Percentiles rank a stretch among this genome's conserved stretches.
phyloP scores from a whole-genome alignment of 1,140 invertebrate genomes.

The Drosophila ambigua region DNA sequence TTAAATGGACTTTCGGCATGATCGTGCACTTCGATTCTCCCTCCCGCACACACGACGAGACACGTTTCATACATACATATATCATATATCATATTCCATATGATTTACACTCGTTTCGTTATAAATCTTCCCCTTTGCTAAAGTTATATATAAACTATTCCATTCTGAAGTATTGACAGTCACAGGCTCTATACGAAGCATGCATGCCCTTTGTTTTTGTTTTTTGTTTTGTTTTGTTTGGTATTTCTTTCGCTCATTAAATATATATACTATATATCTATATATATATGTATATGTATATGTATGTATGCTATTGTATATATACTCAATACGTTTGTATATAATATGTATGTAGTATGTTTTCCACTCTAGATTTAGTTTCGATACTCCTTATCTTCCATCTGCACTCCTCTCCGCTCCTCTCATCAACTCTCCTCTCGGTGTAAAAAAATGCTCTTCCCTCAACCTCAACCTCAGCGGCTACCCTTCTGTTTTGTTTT shows the following conservation, averaged over 20 bases:
- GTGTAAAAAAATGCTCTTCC: slow-evolving; percentile 71
- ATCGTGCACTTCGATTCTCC: slow-evolving; percentile 27
- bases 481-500: slow-evolving; percentile 9
- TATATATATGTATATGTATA: slow-evolving; percentile 21
- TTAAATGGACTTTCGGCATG: slow-evolving; percentile 34
- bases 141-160: slow-evolving; percentile 80
- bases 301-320: slow-evolving; percentile 59
- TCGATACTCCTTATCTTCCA: slow-evolving; percentile 16
- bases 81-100: slow-evolving; percentile 56
- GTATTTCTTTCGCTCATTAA: slow-evolving; percentile 28
- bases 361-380: slow-evolving; percentile 63
- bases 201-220: slow-evolving; percentile 42
- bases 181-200: slow-evolving; percentile 81
- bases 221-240: slow-evolving; percentile 29
- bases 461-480: slow-evolving; percentile 16
- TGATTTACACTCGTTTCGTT: slow-evolving; percentile 33
- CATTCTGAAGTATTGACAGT: slow-evolving; percentile 83
- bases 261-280: slow-evolving; percentile 30
- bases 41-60: slow-evolving; percentile 11
- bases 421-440: slow-evolving; percentile 24
- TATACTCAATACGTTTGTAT: slow-evolving; percentile 68
- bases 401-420: background rate
- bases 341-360: slow-evolving; percentile 68
- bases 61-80: slow-evolving; percentile 29
- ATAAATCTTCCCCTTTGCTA: slow-evolving; percentile 62